These are phyloP conservation scores for Deroplatys truncata DNA, from an alignment of 2,888 invertebrate species.

Conservation along the genomic window DNA sequence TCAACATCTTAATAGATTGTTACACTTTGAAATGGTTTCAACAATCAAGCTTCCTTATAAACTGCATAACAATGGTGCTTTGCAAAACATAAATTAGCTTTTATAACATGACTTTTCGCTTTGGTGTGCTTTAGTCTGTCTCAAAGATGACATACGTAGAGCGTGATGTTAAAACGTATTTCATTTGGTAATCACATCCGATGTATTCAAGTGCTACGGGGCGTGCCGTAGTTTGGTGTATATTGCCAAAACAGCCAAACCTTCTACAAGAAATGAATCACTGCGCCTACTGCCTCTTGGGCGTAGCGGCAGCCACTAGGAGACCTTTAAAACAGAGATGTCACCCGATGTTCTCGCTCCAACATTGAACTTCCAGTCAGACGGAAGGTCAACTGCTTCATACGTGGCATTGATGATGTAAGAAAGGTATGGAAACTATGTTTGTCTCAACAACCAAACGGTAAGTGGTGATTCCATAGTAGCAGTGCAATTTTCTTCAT, in stretches of 20 bases:
- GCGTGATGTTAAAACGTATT: neutral
- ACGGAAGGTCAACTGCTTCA: neutral
- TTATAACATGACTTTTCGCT: no score
- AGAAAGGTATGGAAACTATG: neutral
- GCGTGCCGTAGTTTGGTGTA: neutral
- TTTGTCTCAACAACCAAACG: neutral
- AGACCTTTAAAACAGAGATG: neutral
- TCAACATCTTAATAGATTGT: no score
- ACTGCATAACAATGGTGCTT: no score
- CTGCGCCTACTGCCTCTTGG: neutral
- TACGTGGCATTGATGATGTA: neutral
- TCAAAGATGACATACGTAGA: no score
- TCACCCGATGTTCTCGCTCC: neutral
- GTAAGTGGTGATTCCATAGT: no score
- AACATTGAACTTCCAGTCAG: neutral
- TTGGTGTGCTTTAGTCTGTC: no score
- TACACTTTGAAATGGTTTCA: no score
- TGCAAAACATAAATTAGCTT: no score
- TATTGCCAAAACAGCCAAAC: neutral
- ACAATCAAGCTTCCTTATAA: no score
- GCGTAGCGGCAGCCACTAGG: neutral
- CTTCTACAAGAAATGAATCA: neutral
- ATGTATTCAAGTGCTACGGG: slow-evolving; percentile 30
- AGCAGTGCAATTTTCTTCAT: no score
- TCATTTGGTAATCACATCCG: slow-evolving; percentile 21